Evolutionary conservation across 1,140 invertebrate genomes (phyloP).

Genomic region (Ips typographus): DNA sequence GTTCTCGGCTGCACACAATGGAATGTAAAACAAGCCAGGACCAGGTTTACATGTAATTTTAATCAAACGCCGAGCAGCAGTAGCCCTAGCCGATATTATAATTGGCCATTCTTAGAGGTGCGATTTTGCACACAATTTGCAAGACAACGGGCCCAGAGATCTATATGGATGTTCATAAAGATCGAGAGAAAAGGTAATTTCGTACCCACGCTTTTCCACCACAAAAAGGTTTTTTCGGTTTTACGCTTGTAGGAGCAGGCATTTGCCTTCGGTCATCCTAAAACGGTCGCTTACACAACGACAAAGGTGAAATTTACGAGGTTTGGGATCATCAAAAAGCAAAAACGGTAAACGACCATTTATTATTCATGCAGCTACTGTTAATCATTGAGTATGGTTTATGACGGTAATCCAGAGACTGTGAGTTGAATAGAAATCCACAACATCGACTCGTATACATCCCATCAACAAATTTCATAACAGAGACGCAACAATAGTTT

Average conservation of each 20-base stretch:
- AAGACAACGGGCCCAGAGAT: constrained; percentile 38
- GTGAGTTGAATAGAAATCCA: too few species aligned
- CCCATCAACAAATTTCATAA: constrained; percentile 5
- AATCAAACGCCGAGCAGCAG: constrained; percentile 48
- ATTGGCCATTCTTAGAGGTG: constrained; percentile 48
- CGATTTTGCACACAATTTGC: constrained; percentile 52
- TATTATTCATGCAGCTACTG: too few species aligned
- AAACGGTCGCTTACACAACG: not conserved
- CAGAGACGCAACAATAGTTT: constrained; percentile 19
- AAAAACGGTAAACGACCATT: too few species aligned
- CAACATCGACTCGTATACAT: too few species aligned
- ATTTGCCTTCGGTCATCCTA: not conserved
- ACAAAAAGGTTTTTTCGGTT: not conserved
- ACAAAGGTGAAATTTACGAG: too few species aligned
- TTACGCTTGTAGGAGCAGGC: constrained; percentile 1
- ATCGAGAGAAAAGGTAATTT: constrained; percentile 40
- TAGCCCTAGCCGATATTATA: constrained; percentile 50
- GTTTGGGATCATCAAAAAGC: too few species aligned
- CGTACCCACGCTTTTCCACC: constrained; percentile 38
- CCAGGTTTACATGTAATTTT: constrained; percentile 51
- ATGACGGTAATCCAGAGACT: too few species aligned
- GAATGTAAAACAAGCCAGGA: constrained; percentile 52
- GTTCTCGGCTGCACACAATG: constrained; percentile 51
- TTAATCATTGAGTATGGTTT: too few species aligned
- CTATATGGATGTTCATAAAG: constrained; percentile 45